Conservation (phyloP, 2,113 vertebrate genomes). For the Pseudorasbora parva region DNA sequence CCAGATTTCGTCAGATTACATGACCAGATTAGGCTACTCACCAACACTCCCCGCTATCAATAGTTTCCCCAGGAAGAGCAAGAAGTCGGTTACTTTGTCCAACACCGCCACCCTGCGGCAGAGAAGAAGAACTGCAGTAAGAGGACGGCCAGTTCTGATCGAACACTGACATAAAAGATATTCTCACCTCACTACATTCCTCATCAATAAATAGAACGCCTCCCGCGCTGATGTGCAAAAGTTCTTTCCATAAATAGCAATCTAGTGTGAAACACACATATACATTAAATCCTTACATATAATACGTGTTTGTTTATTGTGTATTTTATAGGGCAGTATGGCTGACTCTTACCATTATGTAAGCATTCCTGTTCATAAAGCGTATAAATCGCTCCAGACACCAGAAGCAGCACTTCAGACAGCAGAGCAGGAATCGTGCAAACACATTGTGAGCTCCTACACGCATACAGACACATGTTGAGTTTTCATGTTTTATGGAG, state of each 20-base stretch:
- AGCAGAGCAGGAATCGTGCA: conserved; percentile 85
- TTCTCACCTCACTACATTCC: conserved; percentile 88
- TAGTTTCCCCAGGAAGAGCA: conserved; percentile 89
- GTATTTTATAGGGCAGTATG: not conserved
- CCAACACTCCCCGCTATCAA: conserved; percentile 87
- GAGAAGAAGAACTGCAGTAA: not conserved
- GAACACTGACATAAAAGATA: no score
- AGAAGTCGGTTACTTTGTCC: conserved; percentile 89
- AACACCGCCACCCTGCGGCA: conserved; percentile 85
- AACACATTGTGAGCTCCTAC: conserved; percentile 81
- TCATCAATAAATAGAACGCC: conserved; percentile 90
- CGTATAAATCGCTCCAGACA: conserved; percentile 89
- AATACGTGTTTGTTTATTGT: not conserved
- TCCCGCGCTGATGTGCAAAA: conserved; percentile 89
- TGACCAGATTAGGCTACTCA: conserved; percentile 70
- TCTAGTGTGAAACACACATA: conserved; percentile 68
- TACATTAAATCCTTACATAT: no score
- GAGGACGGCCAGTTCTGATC: not conserved
- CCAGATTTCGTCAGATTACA: no score
- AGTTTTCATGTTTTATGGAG: no score
- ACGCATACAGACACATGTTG: conserved; percentile 36
- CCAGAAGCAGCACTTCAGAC: conserved; percentile 93
- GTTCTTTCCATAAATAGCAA: conserved; percentile 91
- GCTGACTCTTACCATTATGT: conserved; percentile 88
- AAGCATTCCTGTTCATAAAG: conserved; percentile 92